phyloP scores from a whole-genome alignment of 92 coral and sea anemone species.

The Bergia sp. region DNA sequence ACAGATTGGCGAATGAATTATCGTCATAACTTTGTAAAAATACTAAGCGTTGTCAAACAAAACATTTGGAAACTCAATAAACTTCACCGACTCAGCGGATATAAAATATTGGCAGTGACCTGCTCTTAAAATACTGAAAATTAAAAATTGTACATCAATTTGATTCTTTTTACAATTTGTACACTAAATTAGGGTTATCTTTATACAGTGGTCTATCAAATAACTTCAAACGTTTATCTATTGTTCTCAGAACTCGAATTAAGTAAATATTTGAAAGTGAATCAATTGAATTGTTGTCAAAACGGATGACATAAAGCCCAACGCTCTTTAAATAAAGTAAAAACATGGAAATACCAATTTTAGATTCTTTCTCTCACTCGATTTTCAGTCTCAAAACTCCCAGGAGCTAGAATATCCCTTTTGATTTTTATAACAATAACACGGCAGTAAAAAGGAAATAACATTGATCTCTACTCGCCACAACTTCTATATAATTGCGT shows the following conservation, averaged over 20 bases:
- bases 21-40: slow-evolving; percentile 17
- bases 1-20: slow-evolving; percentile 46
- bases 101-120: not conserved
- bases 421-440: not conserved
- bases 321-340: slow-evolving; percentile 19
- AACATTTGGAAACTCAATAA: slow-evolving; percentile 40
- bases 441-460: not conserved
- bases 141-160: slow-evolving; percentile 6
- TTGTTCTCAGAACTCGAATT: slow-evolving; percentile 37
- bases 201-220: slow-evolving; percentile 4
- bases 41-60: slow-evolving; percentile 27
- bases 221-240: not conserved
- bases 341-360: not conserved
- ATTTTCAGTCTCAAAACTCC: not conserved
- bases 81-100: not conserved
- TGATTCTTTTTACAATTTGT: slow-evolving; percentile 25
- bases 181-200: slow-evolving; percentile 26
- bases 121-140: not conserved
- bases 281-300: slow-evolving; percentile 40
- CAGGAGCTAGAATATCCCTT: not conserved
- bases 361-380: not conserved
- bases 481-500: not conserved
- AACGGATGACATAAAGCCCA: not conserved
- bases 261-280: slow-evolving; percentile 36
- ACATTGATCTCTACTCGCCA: not conserved